Base-by-base conservation (phyloP, 2,888 invertebrate genomes). In the Hirtodrosophila histrioides region DNA sequence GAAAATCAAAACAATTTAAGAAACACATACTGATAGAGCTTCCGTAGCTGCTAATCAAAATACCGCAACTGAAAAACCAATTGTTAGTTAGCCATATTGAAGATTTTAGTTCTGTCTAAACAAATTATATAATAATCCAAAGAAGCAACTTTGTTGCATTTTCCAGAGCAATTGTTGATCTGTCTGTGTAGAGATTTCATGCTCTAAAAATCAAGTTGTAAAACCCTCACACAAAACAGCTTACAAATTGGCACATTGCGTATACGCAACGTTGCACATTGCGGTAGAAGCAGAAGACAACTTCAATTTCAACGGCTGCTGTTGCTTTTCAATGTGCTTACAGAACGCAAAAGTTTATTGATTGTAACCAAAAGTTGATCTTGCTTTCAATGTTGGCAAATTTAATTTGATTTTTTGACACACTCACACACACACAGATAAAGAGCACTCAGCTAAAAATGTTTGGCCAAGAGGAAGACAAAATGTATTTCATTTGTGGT, bases 311-410 rank as follows among this genome's bases (percentile, higher is more conserved):
- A 49, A 27, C 7, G 6, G 17, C 50, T 50, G 50, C 12, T 37
- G 41, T 40, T 9, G 51, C 11, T 46, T 46, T n/a, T 17, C 17
- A 17, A 17, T 17, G 17, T 17, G 17, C 17, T 17, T 17, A 17
- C 17, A 17, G 2, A 17, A 17, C 33, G 36, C 48, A 70, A 39
- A 49, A 68, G 48, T 56, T 55, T 71, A 85, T 71, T 78, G 79
- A 85, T 85, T 79, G 62, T 39, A 51, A 61, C 60, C 60, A 61
- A 68, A 75, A 70, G 33, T 54, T 81, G 71, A 82, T 64, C 48
- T 78, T 64, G 70, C 51, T 64, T 60, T 17, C 49, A 45, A 43
- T 56, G 56, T 58, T 45, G 55, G 39, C 39, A 70, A 27, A 56
- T 70, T 75, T 75, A 37, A 75, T 73, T 75, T 75, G 49, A 69